Conservation (phyloP, 2,113 vertebrate species). For the Lagopus leucura region DNA sequence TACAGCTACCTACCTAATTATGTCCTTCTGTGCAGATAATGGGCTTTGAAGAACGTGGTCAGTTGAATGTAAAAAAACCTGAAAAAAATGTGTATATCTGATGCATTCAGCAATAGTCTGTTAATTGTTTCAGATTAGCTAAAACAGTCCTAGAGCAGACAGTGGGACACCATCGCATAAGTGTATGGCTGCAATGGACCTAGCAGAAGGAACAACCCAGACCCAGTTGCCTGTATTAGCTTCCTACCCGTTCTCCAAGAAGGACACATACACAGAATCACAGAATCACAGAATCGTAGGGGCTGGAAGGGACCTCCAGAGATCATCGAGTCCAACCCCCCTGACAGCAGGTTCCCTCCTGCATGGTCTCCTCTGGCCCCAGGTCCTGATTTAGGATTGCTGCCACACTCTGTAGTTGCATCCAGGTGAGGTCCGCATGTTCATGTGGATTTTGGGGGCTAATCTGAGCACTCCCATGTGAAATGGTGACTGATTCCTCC, state of each 20-base stretch:
- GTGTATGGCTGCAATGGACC: not conserved
- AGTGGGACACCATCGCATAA: not conserved
- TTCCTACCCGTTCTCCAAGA: not conserved
- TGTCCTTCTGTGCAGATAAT: accelerated
- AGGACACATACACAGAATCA: no score
- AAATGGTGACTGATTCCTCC: not conserved
- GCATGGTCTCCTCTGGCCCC: not conserved
- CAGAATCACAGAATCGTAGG: no score
- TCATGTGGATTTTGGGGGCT: not conserved
- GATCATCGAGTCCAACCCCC: no score
- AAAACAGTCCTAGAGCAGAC: not conserved
- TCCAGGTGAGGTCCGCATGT: not conserved
- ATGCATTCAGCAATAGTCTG: not conserved
- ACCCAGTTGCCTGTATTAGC: not conserved
- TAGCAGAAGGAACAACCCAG: not conserved
- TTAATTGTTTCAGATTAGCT: not conserved
- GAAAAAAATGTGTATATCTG: not conserved
- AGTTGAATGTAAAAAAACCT: not conserved
- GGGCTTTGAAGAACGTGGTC: not conserved
- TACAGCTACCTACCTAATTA: not conserved
- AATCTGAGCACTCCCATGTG: not conserved
- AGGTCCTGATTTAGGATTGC: not conserved
- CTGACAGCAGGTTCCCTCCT: no score
- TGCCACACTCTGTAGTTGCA: not conserved
- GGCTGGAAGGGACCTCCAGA: no score